Evolutionary conservation across 2,888 invertebrate genomes (phyloP).

Genomic region (Folsomia manolachei): DNA sequence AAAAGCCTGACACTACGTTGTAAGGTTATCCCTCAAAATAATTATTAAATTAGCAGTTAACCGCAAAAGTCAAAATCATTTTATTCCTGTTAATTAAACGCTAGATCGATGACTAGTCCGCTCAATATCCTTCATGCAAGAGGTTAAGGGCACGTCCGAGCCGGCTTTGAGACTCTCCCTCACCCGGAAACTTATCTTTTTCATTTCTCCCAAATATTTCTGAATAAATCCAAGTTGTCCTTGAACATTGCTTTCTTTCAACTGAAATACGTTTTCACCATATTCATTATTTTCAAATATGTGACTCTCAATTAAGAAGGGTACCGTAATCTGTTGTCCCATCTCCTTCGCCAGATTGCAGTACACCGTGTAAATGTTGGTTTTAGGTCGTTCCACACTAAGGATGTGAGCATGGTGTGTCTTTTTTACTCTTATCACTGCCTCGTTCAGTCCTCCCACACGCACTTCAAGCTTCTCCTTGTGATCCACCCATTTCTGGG

Average conservation of each 20-base stretch:
- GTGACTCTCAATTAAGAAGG: background rate
- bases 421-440: background rate
- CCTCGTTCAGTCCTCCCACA: background rate
- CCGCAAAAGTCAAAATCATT: no score
- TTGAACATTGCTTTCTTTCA: background rate
- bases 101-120: background rate
- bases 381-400: background rate
- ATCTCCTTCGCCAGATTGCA: background rate
- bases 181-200: background rate
- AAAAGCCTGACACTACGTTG: no score
- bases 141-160: background rate
- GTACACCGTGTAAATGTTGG: background rate
- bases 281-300: background rate
- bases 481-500: background rate
- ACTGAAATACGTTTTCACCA: background rate
- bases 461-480: background rate
- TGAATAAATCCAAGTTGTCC: background rate
- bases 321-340: background rate
- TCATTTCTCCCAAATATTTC: background rate
- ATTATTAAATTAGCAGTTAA: no score
- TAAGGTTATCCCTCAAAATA: no score
- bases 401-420: background rate
- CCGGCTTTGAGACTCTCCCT: background rate
- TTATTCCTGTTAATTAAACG: no score
- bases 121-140: background rate